Base-by-base conservation (phyloP, 2,797 vertebrate species). In the Taeniopygia guttata region DNA sequence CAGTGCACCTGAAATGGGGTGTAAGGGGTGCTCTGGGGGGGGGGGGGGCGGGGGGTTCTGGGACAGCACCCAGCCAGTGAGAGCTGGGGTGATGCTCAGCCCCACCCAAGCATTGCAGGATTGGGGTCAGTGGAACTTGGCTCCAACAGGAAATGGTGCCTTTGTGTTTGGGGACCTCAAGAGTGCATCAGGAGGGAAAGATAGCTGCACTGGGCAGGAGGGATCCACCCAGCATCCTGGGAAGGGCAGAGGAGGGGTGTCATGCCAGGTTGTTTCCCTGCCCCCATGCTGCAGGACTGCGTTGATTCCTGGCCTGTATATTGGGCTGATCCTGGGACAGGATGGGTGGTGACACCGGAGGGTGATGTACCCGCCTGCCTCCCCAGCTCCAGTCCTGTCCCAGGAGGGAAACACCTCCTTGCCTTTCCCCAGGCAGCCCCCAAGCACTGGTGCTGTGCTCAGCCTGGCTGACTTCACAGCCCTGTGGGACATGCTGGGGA, bases 81-180 rank as follows among this genome's bases (percentile, higher is more conserved):
- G 38, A 51, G 34, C 23, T 27, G 43, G 36, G 25, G 9, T 27
- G 54, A 27, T 72, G 48, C 48, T 86, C 36, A 81, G 34, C 16
- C 42, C 42, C 7, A 27, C 15, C 13, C 18, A 30, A 0, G 2
- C 49, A 14, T 13, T 21, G 25, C 30, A 23, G 18, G 8, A 1
- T 0, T 6, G 7, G 36, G 26, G 25, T 7, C 5, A 80, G 11
- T 3, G 16, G 56, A 22, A 16, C 10, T 56, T 23, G 17, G 12
- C 48, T 42, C 21, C 29, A 26, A 38, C 32, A 59, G 59, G 46
- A 80, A 40, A 25, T 13, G 13, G 25, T 18, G 26, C 26, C 30
- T 85, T 38, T 67, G n/a, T 15, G 16, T 69, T 51, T 84, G 55
- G 18, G 32, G 38, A 73, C 23, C 18, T 22, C 38, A 14, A 36